These are phyloP conservation scores for Lordiphosa clarofinis DNA, from an alignment of 1,140 invertebrate genomes.

Conservation along the genomic window DNA sequence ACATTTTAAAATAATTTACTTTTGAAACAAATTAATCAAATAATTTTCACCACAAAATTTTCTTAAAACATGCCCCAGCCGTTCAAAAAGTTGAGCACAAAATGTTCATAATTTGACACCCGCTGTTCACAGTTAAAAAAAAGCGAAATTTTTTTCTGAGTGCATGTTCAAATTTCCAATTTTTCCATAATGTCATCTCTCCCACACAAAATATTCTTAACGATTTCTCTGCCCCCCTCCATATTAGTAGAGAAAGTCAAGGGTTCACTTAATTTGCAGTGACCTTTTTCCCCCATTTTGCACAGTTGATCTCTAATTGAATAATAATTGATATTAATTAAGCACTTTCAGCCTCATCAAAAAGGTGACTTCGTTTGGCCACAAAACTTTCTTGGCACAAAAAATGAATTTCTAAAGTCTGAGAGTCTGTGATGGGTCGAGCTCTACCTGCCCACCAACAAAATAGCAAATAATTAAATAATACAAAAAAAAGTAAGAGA, in stretches of 20 bases:
- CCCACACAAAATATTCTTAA: too few relatives aligned
- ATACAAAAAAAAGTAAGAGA: slow-evolving; percentile 42
- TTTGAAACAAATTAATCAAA: too few relatives aligned
- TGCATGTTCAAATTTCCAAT: too few relatives aligned
- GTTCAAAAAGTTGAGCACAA: too few relatives aligned
- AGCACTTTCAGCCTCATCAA: slow-evolving; percentile 15
- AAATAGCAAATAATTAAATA: slow-evolving; percentile 47
- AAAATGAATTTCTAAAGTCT: slow-evolving; percentile 8
- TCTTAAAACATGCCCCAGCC: too few relatives aligned
- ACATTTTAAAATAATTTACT: too few relatives aligned
- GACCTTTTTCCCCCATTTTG: slow-evolving; percentile 36
- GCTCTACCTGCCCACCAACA: slow-evolving; percentile 4
- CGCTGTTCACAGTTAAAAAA: too few relatives aligned
- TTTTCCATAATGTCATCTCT: too few relatives aligned
- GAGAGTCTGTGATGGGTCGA: background rate
- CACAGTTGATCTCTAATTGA: slow-evolving; percentile 56
- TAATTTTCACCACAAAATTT: too few relatives aligned
- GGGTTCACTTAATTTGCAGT: slow-evolving; percentile 47
- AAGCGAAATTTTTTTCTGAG: too few relatives aligned
- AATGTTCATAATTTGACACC: too few relatives aligned
- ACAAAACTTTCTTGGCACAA: slow-evolving; percentile 11
- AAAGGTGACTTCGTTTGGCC: slow-evolving; percentile 29
- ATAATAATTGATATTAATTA: slow-evolving; percentile 77
- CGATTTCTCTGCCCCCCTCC: too few relatives aligned
- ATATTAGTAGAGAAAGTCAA: slow-evolving; percentile 23